Base-by-base conservation (phyloP, 2,888 invertebrate species). In the Colostygia pectinataria region DNA sequence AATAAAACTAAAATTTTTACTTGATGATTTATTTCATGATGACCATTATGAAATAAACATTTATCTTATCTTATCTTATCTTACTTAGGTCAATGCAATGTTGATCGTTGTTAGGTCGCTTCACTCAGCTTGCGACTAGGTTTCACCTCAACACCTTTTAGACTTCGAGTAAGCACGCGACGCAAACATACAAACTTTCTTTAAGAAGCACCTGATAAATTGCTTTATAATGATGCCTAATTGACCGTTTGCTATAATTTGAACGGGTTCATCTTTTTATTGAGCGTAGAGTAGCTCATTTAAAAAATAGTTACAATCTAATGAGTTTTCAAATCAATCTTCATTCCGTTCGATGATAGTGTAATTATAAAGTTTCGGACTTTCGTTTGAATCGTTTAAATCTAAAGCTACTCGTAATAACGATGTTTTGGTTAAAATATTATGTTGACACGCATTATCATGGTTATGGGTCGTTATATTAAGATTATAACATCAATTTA, bases 211-310 rank as follows among this genome's bases (percentile, higher is more conserved):
- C 63, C 74, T 75, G 73, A 81, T 75, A 80, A 77, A 83, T 82
- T 71, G 74, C 75, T 74, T 78, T 79, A 77, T 83, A 83, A 83
- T 82, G 75, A 77, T 68, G 60, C 64, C 66, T 79, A 80, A 81
- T 79, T 77, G 73, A 76, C 72, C 71, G 69, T 63, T 72, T 65
- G 65, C 62, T 59, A 61, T 67, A 58, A 74, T 70, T 68, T 63
- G 49, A 66, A 59, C 57, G 51, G 61, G 57, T 70, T 60, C 31
- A 56, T 43, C 23, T 55, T 51, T 54, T 55, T 53, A n/a, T 48
- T 44, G 32, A 40, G 40, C 44, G 40, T 50, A 15, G 43, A 46
- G 39, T 37, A 47, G 41, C 38, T 34, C 41, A 40, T 46, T 18
- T 42, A 51, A 40, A 28, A 48, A 12, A 18, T 15, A 55, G 36